phyloP scores from a whole-genome alignment of 1,140 invertebrate genomes.

The Ceratoteleas bidentatus region DNA sequence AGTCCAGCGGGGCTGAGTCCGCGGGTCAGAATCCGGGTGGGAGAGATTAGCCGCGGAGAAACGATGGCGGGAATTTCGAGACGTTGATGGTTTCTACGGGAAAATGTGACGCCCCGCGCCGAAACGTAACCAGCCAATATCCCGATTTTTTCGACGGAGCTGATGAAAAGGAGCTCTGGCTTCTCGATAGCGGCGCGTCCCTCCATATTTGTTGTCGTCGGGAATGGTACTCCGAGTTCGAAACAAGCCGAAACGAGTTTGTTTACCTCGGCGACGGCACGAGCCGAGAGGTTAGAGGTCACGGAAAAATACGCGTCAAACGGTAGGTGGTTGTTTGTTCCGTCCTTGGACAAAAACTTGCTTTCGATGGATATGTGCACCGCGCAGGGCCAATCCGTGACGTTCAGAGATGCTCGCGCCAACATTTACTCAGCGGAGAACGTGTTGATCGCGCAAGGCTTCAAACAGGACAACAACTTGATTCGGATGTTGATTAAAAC shows the following conservation, averaged over 20 bases:
- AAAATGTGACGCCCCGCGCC: too few relatives aligned
- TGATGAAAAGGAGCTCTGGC: conserved; percentile 26
- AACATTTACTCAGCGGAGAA: conserved; percentile 22
- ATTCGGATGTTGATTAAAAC: conserved; percentile 34
- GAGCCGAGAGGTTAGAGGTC: conserved; percentile 31
- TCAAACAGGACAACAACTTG: conserved; percentile 33
- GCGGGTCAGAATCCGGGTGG: too few relatives aligned
- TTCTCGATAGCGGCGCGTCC: conserved; percentile 61
- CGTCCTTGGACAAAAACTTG: conserved; percentile 58
- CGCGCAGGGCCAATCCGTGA: conserved; percentile 37
- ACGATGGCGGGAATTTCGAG: too few relatives aligned
- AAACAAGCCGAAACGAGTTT: neutral
- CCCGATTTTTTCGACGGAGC: too few relatives aligned
- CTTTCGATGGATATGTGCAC: conserved; percentile 58
- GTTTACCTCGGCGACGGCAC: neutral
- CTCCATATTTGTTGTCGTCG: conserved; percentile 54
- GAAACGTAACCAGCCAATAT: too few relatives aligned
- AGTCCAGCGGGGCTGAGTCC: too few relatives aligned
- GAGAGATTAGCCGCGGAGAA: too few relatives aligned
- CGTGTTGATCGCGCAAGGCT: conserved; percentile 32
- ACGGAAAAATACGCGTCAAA: conserved; percentile 45
- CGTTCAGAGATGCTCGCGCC: conserved; percentile 19
- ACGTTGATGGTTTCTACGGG: too few relatives aligned
- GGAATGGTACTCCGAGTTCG: conserved; percentile 59
- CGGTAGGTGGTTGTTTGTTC: conserved; percentile 50